These are phyloP conservation scores for Ypsolopha sequella DNA, from an alignment of 2,888 invertebrate genomes.

Conservation along the genomic window DNA sequence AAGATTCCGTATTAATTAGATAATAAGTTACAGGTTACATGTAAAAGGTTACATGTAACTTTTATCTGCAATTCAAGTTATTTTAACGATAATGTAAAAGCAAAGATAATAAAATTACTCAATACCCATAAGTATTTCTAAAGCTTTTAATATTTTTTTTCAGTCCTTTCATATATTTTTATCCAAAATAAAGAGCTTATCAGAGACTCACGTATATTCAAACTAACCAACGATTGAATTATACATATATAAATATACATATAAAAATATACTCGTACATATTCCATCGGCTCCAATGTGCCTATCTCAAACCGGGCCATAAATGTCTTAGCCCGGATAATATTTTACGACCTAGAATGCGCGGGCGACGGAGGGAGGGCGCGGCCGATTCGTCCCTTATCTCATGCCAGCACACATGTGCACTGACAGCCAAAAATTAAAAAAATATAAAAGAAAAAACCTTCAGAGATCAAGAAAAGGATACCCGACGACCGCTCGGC, in stretches of 20 bases:
- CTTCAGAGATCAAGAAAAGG: conserved; percentile 53
- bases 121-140: too few relatives aligned
- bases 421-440: conserved; percentile 62
- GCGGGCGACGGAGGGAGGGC: conserved; percentile 35
- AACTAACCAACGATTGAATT: too few relatives aligned
- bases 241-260: neutral
- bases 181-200: too few relatives aligned
- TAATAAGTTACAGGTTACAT: too few relatives aligned
- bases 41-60: too few relatives aligned
- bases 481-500: conserved; percentile 19
- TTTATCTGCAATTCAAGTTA: too few relatives aligned
- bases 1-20: too few relatives aligned
- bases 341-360: conserved; percentile 59
- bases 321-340: conserved; percentile 64
- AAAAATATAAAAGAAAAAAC: conserved; percentile 20
- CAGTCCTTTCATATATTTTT: too few relatives aligned
- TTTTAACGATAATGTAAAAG: too few relatives aligned
- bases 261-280: conserved; percentile 1
- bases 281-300: conserved; percentile 34
- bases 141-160: too few relatives aligned
- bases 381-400: conserved; percentile 40
- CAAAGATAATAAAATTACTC: too few relatives aligned
- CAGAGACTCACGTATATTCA: too few relatives aligned
- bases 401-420: conserved; percentile 55
- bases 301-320: conserved; percentile 54